These are phyloP conservation scores for Phataginus tricuspis DNA, from an alignment of 2,797 vertebrate genomes.

Conservation along the genomic window DNA sequence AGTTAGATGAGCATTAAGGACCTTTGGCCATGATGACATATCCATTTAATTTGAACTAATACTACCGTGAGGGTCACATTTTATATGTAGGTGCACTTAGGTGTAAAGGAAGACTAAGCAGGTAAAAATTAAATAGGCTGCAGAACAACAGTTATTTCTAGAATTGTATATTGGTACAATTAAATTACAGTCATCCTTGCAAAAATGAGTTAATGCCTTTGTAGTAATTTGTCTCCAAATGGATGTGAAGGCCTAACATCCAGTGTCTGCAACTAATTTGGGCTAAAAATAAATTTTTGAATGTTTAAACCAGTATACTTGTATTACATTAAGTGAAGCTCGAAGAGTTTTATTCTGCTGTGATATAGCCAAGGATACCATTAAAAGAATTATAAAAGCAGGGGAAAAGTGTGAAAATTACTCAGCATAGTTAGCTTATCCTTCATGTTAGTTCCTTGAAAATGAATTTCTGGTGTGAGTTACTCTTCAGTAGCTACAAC, in stretches of 20 bases:
- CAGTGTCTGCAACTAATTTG: constrained; percentile 33
- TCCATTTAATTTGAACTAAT: not conserved
- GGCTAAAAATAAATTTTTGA: constrained; percentile 9
- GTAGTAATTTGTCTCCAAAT: constrained; percentile 11
- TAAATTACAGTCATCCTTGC: not conserved
- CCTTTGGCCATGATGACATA: not conserved
- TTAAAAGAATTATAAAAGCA: constrained; percentile 17
- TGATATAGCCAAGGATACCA: constrained; percentile 1
- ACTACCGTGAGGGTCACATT: not conserved
- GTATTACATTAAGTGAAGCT: constrained; percentile 33
- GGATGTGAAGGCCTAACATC: constrained; percentile 3
- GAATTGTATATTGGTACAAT: not conserved
- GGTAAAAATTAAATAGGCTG: not conserved
- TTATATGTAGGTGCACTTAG: not conserved
- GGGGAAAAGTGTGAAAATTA: not conserved
- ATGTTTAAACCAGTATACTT: constrained; percentile 26
- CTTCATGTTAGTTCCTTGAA: constrained; percentile 15
- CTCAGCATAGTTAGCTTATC: not conserved
- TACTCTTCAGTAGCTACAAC: not conserved
- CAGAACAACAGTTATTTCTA: not conserved
- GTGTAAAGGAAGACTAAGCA: not conserved
- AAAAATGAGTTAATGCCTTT: constrained; percentile 34
- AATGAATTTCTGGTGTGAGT: not conserved
- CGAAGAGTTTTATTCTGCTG: constrained; percentile 36
- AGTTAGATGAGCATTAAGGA: not conserved